A percentile compares a stretch with the other conserved stretches of the same genome.
Conservation (phyloP, 2,888 invertebrate genomes). For the Phorcus lineatus region DNA sequence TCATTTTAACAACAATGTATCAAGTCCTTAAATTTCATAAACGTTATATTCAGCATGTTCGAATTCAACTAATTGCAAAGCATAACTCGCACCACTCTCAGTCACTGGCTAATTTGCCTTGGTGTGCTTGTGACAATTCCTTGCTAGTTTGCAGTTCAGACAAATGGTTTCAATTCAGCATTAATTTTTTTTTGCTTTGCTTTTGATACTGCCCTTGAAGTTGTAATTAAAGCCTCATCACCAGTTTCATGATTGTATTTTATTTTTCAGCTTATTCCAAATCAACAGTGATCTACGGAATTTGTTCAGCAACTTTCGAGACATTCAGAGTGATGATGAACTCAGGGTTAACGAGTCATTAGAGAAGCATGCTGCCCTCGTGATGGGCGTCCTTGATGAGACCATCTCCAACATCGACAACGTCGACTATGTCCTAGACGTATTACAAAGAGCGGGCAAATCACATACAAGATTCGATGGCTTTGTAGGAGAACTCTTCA, state of each 20-base stretch:
- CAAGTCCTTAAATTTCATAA: too few species aligned
- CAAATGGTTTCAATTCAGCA: too few species aligned
- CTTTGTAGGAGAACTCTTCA: slow-evolving; percentile 92
- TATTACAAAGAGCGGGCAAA: slow-evolving; percentile 88
- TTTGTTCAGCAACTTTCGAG: slow-evolving; percentile 80
- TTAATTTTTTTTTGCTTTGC: too few species aligned
- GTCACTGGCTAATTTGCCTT: too few species aligned
- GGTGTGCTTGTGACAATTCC: too few species aligned
- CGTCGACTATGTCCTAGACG: slow-evolving; percentile 88
- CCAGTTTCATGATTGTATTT: neutral
- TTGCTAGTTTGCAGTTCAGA: too few species aligned
- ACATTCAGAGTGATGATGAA: slow-evolving; percentile 86
- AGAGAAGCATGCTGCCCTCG: slow-evolving; percentile 90
- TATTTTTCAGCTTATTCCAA: slow-evolving; percentile 85
- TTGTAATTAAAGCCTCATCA: neutral
- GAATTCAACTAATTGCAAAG: too few species aligned
- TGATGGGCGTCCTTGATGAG: slow-evolving; percentile 92
- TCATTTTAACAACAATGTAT: too few species aligned
- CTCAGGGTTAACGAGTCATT: slow-evolving; percentile 88
- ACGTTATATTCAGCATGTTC: too few species aligned
- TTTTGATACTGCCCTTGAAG: too few species aligned
- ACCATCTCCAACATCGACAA: slow-evolving; percentile 91
- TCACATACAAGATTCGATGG: slow-evolving; percentile 89
- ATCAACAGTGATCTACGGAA: slow-evolving; percentile 86
- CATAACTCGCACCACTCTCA: too few species aligned